Percentiles rank a stretch among this genome's conserved stretches.
phyloP scores from a whole-genome alignment of 2,888 invertebrate species.

The Phyllotreta cruciferae region DNA sequence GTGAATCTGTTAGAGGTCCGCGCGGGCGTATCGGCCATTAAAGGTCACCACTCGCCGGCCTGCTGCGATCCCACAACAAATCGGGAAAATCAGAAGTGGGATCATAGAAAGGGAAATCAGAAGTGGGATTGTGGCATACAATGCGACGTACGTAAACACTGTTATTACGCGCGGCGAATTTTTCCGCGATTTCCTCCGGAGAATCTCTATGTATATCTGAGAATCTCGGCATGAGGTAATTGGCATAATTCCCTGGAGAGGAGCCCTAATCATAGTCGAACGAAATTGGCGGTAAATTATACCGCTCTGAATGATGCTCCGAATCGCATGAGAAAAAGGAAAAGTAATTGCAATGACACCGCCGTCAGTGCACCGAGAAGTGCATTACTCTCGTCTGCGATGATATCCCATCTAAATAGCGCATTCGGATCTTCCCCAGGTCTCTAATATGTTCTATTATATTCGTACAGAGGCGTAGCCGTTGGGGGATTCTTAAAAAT shows the following conservation, averaged over 20 bases:
- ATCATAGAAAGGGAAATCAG: too few species aligned
- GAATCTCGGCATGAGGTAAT: constrained; percentile 20
- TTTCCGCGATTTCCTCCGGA: constrained; percentile 7
- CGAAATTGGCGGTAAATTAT: constrained; percentile 33
- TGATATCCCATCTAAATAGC: constrained; percentile 9
- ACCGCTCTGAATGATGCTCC: constrained; percentile 32
- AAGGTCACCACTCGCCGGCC: too few species aligned
- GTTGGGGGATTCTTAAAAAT: too few species aligned
- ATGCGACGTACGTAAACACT: too few species aligned
- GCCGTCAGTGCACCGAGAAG: constrained; percentile 20
- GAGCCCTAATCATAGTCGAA: constrained; percentile 22
- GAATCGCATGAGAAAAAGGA: constrained; percentile 34
- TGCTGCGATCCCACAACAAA: too few species aligned
- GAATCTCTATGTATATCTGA: background rate
- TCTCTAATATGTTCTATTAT: background rate
- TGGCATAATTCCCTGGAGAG: constrained; percentile 26
- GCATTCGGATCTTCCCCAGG: background rate
- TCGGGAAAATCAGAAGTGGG: too few species aligned
- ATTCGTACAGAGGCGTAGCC: too few species aligned
- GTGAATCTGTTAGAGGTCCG: too few species aligned
- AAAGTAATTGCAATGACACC: constrained; percentile 30
- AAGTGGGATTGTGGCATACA: too few species aligned
- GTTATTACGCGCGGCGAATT: too few species aligned
- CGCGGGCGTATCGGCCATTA: too few species aligned
- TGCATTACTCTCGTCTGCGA: constrained; percentile 23